phyloP scores from a whole-genome alignment of 2,888 invertebrate genomes.

The Tenodera sinensis region DNA sequence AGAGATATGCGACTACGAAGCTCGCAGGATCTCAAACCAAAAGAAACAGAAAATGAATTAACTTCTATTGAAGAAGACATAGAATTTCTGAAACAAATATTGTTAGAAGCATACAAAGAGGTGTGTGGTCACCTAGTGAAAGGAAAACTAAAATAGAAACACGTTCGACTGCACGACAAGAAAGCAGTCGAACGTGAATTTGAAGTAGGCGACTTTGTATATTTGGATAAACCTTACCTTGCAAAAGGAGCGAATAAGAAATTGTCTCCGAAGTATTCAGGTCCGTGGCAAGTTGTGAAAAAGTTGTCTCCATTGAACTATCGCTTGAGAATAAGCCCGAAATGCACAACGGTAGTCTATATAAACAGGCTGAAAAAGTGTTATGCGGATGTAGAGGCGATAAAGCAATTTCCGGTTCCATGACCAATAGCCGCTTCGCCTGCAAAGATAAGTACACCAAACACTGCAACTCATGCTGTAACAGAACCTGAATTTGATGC shows the following conservation, averaged over 20 bases:
- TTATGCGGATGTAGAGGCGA: too few species aligned
- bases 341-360: too few species aligned
- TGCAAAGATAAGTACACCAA: too few species aligned
- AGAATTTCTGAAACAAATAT: neutral
- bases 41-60: neutral
- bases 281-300: neutral
- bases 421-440: too few species aligned
- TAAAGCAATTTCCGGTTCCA: too few species aligned
- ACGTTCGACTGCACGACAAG: neutral
- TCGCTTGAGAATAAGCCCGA: neutral
- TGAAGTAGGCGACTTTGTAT: neutral
- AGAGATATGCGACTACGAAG: neutral
- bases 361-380: too few species aligned
- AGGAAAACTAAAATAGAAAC: neutral
- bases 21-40: neutral
- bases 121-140: neutral
- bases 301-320: neutral
- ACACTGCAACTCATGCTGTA: too few species aligned
- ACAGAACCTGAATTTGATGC: fast-evolving
- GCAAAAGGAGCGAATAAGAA: neutral
- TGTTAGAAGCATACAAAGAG: neutral
- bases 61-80: neutral
- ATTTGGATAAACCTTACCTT: neutral
- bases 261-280: neutral
- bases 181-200: neutral